Evolutionary conservation across 2,888 invertebrate genomes (phyloP), one percentile per base, ranked within the genome.

Genomic region (Heliothis peltigera): DNA sequence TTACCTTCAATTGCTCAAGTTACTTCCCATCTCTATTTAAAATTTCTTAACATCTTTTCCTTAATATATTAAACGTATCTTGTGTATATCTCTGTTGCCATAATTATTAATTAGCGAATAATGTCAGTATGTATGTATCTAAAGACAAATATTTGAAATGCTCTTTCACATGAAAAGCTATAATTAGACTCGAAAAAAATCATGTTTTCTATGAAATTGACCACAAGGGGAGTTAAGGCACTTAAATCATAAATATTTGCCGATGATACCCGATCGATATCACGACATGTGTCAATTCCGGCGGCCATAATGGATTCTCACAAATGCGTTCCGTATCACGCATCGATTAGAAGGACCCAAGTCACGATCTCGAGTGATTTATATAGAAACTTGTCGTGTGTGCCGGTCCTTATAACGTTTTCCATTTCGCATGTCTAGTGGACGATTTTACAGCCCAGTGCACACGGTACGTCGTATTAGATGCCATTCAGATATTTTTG

Each of bases 351-450:
- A 49, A 22, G 66, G 62, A 71, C 77, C 64, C 75, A 28, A 78
- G 84, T 84, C 84, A 84, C 87, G 86, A 79, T 75, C 64, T 49
- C 42, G 10, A 43, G 75, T 84, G 85, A 87, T 85, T 86, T 85
- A 85, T 85, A 70, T 70, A 57, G 63, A 52, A 81, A 83, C 78
- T 82, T 84, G 63, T 67, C 78, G 81, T 79, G 83, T 79, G 77
- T 81, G 75, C 70, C 74, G 75, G 77, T 66, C 84, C 81, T 77
- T 81, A 82, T 52, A 74, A 72, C 66, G 53, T 77, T 82, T 77
- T 76, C 75, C 74, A 79, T 81, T 76, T 75, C 74, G 70, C 56
- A 60, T 60, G 63, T 78, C 69, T 64, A 67, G 64, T 70, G 39
- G 49, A 18, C 55, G 63, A 75, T 81, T 72, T 80, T 66, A 77